Evolutionary conservation across 2,888 invertebrate species (phyloP).

Genomic region (Clunio marinus): DNA sequence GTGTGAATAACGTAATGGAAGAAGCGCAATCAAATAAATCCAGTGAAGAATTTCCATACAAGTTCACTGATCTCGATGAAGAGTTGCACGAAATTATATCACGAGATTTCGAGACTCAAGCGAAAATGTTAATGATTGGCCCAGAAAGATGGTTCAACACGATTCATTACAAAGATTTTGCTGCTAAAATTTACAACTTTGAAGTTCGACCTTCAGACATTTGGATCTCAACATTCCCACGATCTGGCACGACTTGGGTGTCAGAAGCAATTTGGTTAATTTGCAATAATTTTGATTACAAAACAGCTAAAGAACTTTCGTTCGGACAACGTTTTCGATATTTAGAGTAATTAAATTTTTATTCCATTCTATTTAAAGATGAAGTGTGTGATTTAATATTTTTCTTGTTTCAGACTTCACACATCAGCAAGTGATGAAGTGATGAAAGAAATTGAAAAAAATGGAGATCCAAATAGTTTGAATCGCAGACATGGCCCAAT

Average conservation of each 20-base stretch:
- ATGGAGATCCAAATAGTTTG: no score
- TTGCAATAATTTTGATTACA: slow-evolving; percentile 68
- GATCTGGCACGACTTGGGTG: slow-evolving; percentile 76
- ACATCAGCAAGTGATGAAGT: not conserved
- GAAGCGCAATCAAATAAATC: no score
- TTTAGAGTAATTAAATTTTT: no score
- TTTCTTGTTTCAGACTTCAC: not conserved
- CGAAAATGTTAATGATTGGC: no score
- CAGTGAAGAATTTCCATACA: no score
- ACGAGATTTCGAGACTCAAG: no score
- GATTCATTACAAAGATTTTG: slow-evolving; percentile 62
- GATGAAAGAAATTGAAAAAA: no score
- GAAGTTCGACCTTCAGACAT: slow-evolving; percentile 62
- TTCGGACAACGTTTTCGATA: not conserved
- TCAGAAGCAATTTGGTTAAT: slow-evolving; percentile 78
- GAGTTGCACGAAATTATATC: no score
- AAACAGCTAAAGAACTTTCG: slow-evolving; percentile 52
- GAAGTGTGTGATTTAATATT: not conserved
- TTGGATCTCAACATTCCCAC: slow-evolving; percentile 71
- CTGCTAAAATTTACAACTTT: slow-evolving; percentile 66
- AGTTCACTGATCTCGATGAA: no score
- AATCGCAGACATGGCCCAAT: not conserved
- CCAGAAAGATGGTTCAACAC: no score
- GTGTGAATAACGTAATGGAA: no score
- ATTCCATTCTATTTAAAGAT: not conserved